phyloP scores from a whole-genome alignment of 53 echinoderm and acorn worm species.

The Arbacia lixula region DNA sequence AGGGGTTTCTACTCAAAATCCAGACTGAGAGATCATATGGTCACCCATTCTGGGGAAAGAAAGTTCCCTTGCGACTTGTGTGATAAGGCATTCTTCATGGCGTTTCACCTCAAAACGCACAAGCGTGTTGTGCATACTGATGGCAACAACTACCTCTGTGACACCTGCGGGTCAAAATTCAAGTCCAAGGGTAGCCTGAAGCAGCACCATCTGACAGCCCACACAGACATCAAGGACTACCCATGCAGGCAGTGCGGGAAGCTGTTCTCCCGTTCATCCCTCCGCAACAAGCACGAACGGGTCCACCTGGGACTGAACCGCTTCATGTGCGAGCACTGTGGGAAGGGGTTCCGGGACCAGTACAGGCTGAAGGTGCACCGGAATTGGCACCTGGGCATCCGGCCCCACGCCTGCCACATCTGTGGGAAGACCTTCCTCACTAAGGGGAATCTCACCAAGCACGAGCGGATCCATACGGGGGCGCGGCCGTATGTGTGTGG shows the following conservation, averaged over 20 bases:
- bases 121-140: conserved; percentile 18
- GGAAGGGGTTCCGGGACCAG: conserved; percentile 40
- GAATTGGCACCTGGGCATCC: conserved; percentile 34
- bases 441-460: conserved; percentile 51
- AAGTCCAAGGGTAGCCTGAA: conserved; percentile 38
- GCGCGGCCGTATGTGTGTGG: conserved; percentile 38
- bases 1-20: conserved; percentile 1
- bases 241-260: conserved; percentile 23
- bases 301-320: conserved; percentile 16
- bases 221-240: conserved; percentile 22
- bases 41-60: conserved; percentile 6
- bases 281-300: conserved; percentile 38
- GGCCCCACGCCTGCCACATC: conserved; percentile 2
- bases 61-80: conserved; percentile 23
- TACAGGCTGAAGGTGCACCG: conserved; percentile 40
- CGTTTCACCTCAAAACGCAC: conserved; percentile 2
- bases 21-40: conserved; percentile 16
- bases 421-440: conserved; percentile 25
- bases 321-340: conserved; percentile 7
- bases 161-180: conserved; percentile 19
- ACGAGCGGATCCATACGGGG: conserved; percentile 30
- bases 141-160: conserved; percentile 31
- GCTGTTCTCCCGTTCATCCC: conserved; percentile 41
- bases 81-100: conserved; percentile 1
- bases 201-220: conserved; percentile 45